Evolutionary conservation across 1,140 invertebrate genomes (phyloP), one percentile per base, ranked within the genome.

Genomic region (Wiebesia pumilae): DNA sequence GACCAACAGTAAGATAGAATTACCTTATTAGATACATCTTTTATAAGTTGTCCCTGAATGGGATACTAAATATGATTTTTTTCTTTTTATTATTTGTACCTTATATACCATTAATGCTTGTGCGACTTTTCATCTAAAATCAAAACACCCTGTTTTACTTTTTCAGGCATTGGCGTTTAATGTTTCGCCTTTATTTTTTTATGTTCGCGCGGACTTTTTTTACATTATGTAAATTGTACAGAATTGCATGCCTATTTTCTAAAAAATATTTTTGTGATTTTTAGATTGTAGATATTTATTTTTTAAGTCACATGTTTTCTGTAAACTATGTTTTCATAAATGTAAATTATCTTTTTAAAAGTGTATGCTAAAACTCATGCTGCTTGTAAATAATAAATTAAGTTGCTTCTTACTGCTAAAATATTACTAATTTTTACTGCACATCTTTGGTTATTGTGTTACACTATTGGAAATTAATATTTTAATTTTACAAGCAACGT

Each of bases 81-180:
- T 54, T 54, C 3, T 69, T 33, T 65, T 54, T 33, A 30, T 3
- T n/a, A 30, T 67, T 67, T 33, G 2, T 47, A 14, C 19, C 2
- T 54, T 54, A 19, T 54, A 54, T 14, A 19, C 19, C 16, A 54
- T 7, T 47, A 16, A 2, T 54, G 51, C 51, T 54, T 54, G 7
- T 21, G 51, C 51, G 51, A 12, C 19, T 21, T 16, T 14, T 54
- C 51, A 54, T 54, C 9, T 27, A 43, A 43, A 43, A 6, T 19
- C 6, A 2, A 33, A 58, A 35, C 33, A 33, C 33, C 35, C 19
- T 69, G 79, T 87, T 89, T 87, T 87, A 81, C 14, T 90, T 86
- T 90, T 90, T 89, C 89, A 89, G 87, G 75, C 38, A 33, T 77
- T 54, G 83, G 87, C 85, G 87, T 87, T 51, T 88, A 84, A 87